Conservation (phyloP, 2,113 vertebrate genomes). For the Jacana jacana region DNA sequence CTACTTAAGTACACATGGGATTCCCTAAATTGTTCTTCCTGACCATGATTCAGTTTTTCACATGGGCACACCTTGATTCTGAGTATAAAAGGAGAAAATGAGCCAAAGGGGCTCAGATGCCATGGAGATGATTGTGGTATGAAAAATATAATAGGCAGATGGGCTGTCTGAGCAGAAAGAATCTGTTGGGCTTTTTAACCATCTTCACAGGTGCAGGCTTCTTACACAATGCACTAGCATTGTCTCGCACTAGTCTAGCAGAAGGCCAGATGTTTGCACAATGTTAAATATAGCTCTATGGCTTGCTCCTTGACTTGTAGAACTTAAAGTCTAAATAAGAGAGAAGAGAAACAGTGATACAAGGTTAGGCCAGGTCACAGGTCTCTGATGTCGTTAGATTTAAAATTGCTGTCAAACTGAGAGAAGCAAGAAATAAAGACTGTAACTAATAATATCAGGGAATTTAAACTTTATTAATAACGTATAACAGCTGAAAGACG, state of each 20-base stretch:
- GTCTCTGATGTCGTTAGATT: background rate
- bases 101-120: background rate
- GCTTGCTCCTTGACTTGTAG: background rate
- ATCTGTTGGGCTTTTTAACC: background rate
- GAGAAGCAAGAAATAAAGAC: background rate
- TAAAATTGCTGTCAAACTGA: background rate
- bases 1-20: background rate
- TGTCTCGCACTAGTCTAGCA: no score
- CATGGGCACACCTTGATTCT: background rate
- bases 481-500: background rate
- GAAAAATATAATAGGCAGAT: background rate
- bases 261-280: background rate
- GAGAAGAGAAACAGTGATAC: background rate
- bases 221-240: background rate
- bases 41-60: background rate
- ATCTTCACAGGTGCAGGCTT: background rate
- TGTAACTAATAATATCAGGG: background rate
- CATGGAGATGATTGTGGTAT: background rate
- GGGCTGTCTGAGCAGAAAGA: background rate
- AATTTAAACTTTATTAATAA: background rate
- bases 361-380: background rate
- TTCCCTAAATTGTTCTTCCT: background rate
- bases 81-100: background rate
- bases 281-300: background rate
- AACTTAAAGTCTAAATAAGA: background rate